Conservation (phyloP, 2,113 vertebrate species). For the Pithys albifrons region DNA sequence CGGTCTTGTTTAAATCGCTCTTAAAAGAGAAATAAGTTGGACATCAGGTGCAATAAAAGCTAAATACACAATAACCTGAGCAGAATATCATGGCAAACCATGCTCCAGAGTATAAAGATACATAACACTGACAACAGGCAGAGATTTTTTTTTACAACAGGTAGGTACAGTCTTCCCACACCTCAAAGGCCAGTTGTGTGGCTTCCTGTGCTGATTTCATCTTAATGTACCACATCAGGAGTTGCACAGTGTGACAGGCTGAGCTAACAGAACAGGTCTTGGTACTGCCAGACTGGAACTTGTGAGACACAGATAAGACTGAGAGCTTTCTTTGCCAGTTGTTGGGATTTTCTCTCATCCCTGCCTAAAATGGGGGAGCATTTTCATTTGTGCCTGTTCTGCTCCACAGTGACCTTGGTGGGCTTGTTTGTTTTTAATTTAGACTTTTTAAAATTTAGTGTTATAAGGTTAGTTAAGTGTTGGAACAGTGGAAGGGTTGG, state of each 20-base stretch:
- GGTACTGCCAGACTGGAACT: neutral
- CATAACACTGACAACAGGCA: neutral
- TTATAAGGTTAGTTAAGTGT: neutral
- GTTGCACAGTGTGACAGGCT: neutral
- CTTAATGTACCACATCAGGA: neutral
- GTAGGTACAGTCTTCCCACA: neutral
- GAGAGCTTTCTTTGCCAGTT: neutral
- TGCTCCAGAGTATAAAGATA: neutral
- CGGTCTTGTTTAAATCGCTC: neutral
- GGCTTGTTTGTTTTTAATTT: neutral
- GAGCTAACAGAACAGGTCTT: neutral
- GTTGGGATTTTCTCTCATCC: neutral
- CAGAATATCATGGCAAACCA: neutral
- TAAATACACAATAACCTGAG: neutral
- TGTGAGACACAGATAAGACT: neutral
- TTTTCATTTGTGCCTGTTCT: neutral
- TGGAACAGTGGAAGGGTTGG: neutral
- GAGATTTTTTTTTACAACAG: neutral
- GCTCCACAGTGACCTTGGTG: neutral
- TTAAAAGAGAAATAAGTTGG: neutral
- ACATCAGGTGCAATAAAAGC: neutral
- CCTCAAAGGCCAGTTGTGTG: neutral
- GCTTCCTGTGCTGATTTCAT: neutral
- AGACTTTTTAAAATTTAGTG: neutral
- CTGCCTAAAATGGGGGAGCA: neutral